Percentiles rank a stretch among this genome's conserved stretches.
These are phyloP conservation scores for Athene noctua DNA, from an alignment of 2,113 vertebrate genomes.

Conservation along the genomic window DNA sequence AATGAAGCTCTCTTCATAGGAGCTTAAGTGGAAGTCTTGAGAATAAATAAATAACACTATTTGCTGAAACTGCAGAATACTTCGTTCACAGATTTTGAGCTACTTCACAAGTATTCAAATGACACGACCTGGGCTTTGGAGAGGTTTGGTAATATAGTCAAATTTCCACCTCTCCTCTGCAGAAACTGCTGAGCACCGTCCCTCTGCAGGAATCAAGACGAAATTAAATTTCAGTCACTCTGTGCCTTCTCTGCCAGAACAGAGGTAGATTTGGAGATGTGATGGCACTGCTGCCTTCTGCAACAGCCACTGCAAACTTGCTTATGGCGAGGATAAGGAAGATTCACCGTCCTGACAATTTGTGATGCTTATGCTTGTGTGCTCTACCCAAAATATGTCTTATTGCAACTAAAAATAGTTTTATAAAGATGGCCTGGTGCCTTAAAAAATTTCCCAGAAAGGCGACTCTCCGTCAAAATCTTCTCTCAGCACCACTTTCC, in stretches of 20 bases:
- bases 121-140: not conserved
- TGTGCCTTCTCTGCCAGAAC: not conserved
- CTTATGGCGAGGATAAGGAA: not conserved
- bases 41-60: not conserved
- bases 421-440: not conserved
- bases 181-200: not conserved
- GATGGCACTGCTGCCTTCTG: not conserved
- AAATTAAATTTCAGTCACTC: not conserved
- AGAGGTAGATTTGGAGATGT: not conserved
- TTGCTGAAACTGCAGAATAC: not conserved
- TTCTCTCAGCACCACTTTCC: not conserved
- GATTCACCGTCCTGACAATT: not conserved
- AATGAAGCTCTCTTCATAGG: not conserved
- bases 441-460: not conserved
- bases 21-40: not conserved
- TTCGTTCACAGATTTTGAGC: not conserved
- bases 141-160: not conserved
- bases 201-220: not conserved
- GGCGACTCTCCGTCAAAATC: not conserved
- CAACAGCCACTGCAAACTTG: not conserved
- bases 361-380: not conserved
- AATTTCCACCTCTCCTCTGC: not conserved
- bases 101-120: not conserved
- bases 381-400: not conserved
- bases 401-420: not conserved